A percentile compares a stretch with the other conserved stretches of the same genome.
Evolutionary conservation across 1,140 invertebrate species (phyloP).

Genomic region (Temnothorax longispinosus): DNA sequence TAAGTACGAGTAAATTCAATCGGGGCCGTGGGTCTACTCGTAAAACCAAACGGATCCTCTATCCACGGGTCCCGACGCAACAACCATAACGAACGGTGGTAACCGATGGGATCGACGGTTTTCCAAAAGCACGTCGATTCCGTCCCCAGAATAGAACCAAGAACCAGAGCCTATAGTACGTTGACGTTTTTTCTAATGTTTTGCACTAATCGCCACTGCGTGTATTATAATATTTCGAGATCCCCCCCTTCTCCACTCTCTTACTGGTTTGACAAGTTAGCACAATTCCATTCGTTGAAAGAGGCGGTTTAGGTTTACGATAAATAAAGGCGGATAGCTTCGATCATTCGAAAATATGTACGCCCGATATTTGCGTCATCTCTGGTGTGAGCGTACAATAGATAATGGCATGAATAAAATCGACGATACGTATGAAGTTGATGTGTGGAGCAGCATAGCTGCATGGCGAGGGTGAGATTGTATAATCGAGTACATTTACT

Average conservation of each 20-base stretch:
- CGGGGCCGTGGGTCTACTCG: slow-evolving; percentile 82
- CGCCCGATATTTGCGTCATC: slow-evolving; percentile 61
- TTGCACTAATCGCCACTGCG: slow-evolving; percentile 51
- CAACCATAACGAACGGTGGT: slow-evolving; percentile 74
- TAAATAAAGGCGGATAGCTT: slow-evolving; percentile 69
- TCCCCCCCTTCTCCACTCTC: slow-evolving; percentile 20
- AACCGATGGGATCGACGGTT: slow-evolving; percentile 26
- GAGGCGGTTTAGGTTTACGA: slow-evolving; percentile 32
- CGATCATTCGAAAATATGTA: slow-evolving; percentile 68
- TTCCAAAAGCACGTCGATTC: background rate
- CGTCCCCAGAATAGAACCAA: background rate
- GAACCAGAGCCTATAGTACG: slow-evolving; percentile 53
- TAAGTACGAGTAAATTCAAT: slow-evolving; percentile 85
- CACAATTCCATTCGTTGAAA: slow-evolving; percentile 64
- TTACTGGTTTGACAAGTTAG: slow-evolving; percentile 67
- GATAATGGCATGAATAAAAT: slow-evolving; percentile 18
- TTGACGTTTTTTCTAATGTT: slow-evolving; percentile 51
- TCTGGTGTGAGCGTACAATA: slow-evolving; percentile 53
- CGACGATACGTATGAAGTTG: slow-evolving; percentile 45
- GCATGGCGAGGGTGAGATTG: slow-evolving; percentile 44
- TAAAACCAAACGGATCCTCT: slow-evolving; percentile 80
- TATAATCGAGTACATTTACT: slow-evolving; percentile 53
- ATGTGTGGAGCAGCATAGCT: slow-evolving; percentile 53
- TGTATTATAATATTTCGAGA: slow-evolving; percentile 42
- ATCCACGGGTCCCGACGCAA: slow-evolving; percentile 82